These are phyloP conservation scores for Prosapia bicincta DNA, from an alignment of 2,888 invertebrate genomes.

Conservation along the genomic window DNA sequence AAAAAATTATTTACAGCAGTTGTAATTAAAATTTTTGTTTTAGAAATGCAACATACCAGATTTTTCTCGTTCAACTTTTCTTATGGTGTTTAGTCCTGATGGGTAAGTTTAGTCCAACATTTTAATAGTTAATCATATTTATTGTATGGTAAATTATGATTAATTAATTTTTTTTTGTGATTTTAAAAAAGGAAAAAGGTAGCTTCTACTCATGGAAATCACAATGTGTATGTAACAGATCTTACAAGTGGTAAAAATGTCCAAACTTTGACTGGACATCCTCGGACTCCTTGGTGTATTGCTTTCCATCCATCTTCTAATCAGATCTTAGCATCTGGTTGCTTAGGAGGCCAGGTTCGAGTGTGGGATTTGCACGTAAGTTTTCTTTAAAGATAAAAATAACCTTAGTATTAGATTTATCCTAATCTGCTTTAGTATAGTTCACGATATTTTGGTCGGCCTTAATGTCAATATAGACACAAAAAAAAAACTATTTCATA, in stretches of 20 bases:
- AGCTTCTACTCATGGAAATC: constrained; percentile 87
- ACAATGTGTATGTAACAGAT: constrained; percentile 81
- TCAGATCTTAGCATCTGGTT: constrained; percentile 82
- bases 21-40: constrained; percentile 43
- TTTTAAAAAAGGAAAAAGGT: constrained; percentile 60
- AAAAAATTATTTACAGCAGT: too few species aligned
- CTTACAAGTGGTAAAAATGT: constrained; percentile 73
- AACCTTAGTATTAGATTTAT: too few species aligned
- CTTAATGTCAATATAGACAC: too few species aligned
- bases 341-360: constrained; percentile 83
- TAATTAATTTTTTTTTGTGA: neutral
- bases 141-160: neutral
- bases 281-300: constrained; percentile 86
- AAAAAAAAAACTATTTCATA: too few species aligned
- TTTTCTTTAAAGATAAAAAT: too few species aligned
- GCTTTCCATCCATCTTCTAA: constrained; percentile 83
- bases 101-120: too few species aligned
- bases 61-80: constrained; percentile 73
- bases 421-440: too few species aligned
- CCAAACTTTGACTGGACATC: constrained; percentile 74
- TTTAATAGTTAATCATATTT: too few species aligned
- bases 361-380: constrained; percentile 81
- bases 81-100: constrained; percentile 86
- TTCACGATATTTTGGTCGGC: too few species aligned
- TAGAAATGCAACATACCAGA: constrained; percentile 71